These are phyloP conservation scores for Arrhamphus sclerolepis DNA, from an alignment of 2,797 vertebrate genomes.

Conservation along the genomic window DNA sequence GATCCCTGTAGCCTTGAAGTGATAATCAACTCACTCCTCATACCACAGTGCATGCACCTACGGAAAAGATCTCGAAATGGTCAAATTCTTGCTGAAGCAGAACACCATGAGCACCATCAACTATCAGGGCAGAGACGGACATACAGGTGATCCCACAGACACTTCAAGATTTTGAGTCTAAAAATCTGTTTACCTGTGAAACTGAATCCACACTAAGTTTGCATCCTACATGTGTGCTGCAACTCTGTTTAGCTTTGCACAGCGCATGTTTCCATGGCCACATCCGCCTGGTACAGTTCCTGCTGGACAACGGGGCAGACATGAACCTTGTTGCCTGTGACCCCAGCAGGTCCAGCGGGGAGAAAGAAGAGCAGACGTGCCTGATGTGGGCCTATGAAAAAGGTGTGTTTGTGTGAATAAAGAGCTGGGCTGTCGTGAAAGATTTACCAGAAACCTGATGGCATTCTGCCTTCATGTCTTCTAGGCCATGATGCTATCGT, in stretches of 20 bases:
- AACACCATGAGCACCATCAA: conserved; percentile 88
- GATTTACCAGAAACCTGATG: background rate
- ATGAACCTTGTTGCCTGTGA: conserved; percentile 97
- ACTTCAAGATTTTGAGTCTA: background rate
- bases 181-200: background rate
- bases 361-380: conserved; percentile 97
- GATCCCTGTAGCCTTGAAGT: conserved; percentile 5
- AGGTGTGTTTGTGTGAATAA: conserved; percentile 74
- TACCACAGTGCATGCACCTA: conserved; percentile 90
- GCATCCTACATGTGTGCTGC: background rate
- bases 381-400: conserved; percentile 99
- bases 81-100: conserved; percentile 92
- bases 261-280: conserved; percentile 95
- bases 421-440: background rate
- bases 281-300: conserved; percentile 91
- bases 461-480: conserved; percentile 11
- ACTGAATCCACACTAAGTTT: background rate
- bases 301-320: conserved; percentile 94
- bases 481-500: conserved; percentile 94
- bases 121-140: conserved; percentile 93
- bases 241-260: conserved; percentile 83
- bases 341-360: conserved; percentile 95
- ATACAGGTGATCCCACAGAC: conserved; percentile 84
- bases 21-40: conserved; percentile 3
- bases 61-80: conserved; percentile 91